Percentiles rank a stretch among this genome's conserved stretches.
Evolutionary conservation across 2,888 invertebrate species (phyloP).

Genomic region (Pseudeuparius sepicola): DNA sequence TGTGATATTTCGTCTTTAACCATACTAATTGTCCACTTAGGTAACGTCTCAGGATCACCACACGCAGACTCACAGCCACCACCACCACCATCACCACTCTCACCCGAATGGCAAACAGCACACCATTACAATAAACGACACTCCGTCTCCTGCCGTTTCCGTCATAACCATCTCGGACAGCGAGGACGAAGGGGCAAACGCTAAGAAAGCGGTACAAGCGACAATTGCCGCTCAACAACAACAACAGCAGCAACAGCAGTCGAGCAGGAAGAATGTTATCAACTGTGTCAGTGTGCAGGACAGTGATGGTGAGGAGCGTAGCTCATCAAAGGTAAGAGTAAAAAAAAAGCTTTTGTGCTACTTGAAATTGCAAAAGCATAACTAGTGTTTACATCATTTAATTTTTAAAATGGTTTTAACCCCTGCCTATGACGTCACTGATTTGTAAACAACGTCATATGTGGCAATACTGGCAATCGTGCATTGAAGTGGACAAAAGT

Average conservation of each 20-base stretch:
- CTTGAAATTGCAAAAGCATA: too few relatives aligned
- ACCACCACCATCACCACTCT: conserved; percentile 35
- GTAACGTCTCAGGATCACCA: conserved; percentile 28
- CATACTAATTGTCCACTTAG: conserved; percentile 13
- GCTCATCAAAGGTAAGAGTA: conserved; percentile 41
- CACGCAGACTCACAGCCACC: conserved; percentile 34
- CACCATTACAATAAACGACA: conserved; percentile 91
- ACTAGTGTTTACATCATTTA: too few relatives aligned
- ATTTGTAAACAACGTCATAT: too few relatives aligned
- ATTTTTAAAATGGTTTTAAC: too few relatives aligned
- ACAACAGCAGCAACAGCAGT: conserved; percentile 19
- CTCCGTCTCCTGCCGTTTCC: conserved; percentile 88
- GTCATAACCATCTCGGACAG: conserved; percentile 95
- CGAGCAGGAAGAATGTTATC: conserved; percentile 56
- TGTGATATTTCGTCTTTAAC: too few relatives aligned
- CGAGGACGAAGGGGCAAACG: conserved; percentile 63
- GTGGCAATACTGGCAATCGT: too few relatives aligned
- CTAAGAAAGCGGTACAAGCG: conserved; percentile 18
- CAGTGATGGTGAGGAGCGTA: conserved; percentile 40
- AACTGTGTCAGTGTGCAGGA: conserved; percentile 72
- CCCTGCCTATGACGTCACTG: too few relatives aligned
- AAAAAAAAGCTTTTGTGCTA: too few relatives aligned
- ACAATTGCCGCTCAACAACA: conserved; percentile 25
- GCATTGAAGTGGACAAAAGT: too few relatives aligned
- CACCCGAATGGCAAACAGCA: conserved; percentile 48